These are phyloP conservation scores for Tetrax tetrax DNA, from an alignment of 2,113 vertebrate genomes.

Conservation along the genomic window DNA sequence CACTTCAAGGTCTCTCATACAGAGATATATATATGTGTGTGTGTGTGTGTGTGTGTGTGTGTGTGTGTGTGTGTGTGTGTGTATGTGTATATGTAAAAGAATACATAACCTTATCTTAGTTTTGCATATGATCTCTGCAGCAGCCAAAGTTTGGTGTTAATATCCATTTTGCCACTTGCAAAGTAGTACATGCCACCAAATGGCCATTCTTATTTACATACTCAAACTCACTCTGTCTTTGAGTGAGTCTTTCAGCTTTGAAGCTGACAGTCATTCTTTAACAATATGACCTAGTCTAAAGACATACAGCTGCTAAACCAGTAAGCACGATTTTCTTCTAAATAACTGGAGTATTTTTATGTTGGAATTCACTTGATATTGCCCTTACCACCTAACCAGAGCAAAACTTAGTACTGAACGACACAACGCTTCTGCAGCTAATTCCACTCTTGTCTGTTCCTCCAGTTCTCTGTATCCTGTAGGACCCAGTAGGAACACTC, in stretches of 20 bases:
- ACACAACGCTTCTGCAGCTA: background rate
- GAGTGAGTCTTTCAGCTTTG: too few relatives aligned
- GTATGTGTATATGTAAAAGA: background rate
- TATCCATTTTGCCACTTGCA: background rate
- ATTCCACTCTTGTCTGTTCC: background rate
- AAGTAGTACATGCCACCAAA: background rate
- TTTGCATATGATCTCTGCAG: background rate
- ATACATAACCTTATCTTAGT: background rate
- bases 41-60: too few relatives aligned
- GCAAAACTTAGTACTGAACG: background rate
- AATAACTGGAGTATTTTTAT: background rate
- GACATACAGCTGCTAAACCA: background rate
- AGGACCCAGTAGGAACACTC: background rate
- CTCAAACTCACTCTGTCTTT: background rate
- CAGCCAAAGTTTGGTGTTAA: background rate
- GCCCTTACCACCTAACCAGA: background rate
- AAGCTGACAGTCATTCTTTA: background rate
- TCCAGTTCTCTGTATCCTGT: background rate
- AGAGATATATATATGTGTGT: too few relatives aligned
- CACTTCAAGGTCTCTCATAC: background rate
- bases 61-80: too few relatives aligned
- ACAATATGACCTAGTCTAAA: background rate
- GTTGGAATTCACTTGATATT: background rate
- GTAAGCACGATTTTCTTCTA: background rate
- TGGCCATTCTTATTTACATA: background rate